Percentiles rank a stretch among this genome's conserved stretches.
phyloP scores from a whole-genome alignment of 2,797 vertebrate species.

The Pelobates cultripes region DNA sequence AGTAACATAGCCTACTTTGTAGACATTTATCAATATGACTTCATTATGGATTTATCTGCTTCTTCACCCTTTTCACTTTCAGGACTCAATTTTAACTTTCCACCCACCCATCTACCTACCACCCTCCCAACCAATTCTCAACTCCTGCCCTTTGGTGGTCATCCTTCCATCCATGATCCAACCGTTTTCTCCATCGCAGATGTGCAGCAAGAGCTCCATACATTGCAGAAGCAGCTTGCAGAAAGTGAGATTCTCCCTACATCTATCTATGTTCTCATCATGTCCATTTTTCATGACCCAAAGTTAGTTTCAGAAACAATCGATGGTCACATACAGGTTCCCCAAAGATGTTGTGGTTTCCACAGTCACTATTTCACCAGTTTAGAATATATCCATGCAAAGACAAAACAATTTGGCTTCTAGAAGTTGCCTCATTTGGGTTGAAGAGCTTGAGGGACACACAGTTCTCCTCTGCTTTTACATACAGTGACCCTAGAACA shows the following conservation, averaged over 20 bases:
- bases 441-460: too few relatives aligned
- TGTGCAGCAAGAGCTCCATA: conserved; percentile 90
- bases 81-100: conserved; percentile 77
- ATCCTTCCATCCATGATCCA: conserved; percentile 54
- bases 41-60: not conserved
- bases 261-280: not conserved
- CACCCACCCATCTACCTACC: conserved; percentile 66
- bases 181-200: conserved; percentile 82
- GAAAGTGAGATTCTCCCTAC: conserved; percentile 74
- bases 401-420: too few relatives aligned
- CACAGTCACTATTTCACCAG: too few relatives aligned
- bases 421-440: too few relatives aligned
- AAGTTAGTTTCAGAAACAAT: not conserved
- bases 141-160: conserved; percentile 66
- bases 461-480: too few relatives aligned
- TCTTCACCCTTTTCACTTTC: conserved; percentile 45
- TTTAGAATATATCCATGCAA: too few relatives aligned
- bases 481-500: too few relatives aligned
- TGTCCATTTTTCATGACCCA: conserved; percentile 46
- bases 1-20: too few relatives aligned
- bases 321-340: not conserved
- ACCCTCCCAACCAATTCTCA: conserved; percentile 62
- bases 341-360: not conserved
- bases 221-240: conserved; percentile 86
- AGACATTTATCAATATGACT: too few relatives aligned